Conservation (phyloP, 2,888 invertebrate genomes). For the Parelbella ahira region DNA sequence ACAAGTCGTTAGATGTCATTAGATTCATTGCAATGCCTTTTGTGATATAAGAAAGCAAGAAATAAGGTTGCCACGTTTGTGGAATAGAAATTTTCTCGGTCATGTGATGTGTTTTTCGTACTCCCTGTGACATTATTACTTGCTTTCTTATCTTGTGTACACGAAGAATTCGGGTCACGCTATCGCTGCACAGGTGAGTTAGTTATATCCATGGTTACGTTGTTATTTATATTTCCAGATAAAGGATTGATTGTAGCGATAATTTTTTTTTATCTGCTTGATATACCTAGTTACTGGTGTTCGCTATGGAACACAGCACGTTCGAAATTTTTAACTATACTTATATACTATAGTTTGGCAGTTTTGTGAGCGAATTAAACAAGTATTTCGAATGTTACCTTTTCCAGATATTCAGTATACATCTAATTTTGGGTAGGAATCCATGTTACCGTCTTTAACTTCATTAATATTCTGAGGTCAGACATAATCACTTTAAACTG, state of each 20-base stretch:
- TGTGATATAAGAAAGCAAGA: slow-evolving; percentile 68
- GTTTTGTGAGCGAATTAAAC: too few relatives aligned
- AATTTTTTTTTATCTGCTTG: slow-evolving; percentile 10
- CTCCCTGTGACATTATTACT: slow-evolving; percentile 55
- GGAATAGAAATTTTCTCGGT: slow-evolving; percentile 80
- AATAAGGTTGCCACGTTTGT: slow-evolving; percentile 47
- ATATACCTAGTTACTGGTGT: background rate
- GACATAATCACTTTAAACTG: too few relatives aligned
- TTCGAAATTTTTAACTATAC: slow-evolving; percentile 1
- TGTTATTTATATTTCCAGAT: slow-evolving; percentile 57
- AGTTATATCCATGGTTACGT: slow-evolving; percentile 32
- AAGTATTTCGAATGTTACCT: too few relatives aligned
- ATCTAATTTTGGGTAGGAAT: too few relatives aligned
- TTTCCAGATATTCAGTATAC: too few relatives aligned
- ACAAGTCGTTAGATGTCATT: slow-evolving; percentile 42
- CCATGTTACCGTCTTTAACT: too few relatives aligned
- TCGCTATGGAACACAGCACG: slow-evolving; percentile 10
- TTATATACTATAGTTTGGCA: too few relatives aligned
- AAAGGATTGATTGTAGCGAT: slow-evolving; percentile 38
- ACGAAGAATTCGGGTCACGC: slow-evolving; percentile 58
- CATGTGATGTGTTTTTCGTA: slow-evolving; percentile 61
- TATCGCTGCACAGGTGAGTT: slow-evolving; percentile 54
- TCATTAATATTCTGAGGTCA: too few relatives aligned
- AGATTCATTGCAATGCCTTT: slow-evolving; percentile 33
- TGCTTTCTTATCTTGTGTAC: slow-evolving; percentile 75